Percentiles rank a stretch among this genome's conserved stretches.
phyloP scores from a whole-genome alignment of 1,140 invertebrate genomes.

The Drosophila biarmipes region DNA sequence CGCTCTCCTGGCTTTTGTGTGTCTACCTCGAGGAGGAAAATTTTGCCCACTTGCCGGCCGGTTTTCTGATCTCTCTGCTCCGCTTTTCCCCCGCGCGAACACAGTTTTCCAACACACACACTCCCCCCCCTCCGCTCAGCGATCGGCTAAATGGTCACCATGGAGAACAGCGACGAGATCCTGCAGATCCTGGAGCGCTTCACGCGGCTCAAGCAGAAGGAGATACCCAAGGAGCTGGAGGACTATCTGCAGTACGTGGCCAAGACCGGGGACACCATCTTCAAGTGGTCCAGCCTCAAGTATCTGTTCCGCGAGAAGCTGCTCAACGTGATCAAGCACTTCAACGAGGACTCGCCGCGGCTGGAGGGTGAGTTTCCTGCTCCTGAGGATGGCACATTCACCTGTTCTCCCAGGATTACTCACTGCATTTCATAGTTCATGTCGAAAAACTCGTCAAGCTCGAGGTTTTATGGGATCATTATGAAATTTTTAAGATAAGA shows the following conservation, averaged over 20 bases:
- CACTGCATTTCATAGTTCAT: too few relatives aligned
- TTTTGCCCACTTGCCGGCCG: conserved; percentile 48
- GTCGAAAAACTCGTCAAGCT: too few relatives aligned
- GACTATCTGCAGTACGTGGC: conserved; percentile 96
- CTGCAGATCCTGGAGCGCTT: conserved; percentile 93
- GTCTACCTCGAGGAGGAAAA: conserved; percentile 60
- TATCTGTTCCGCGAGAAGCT: conserved; percentile 94
- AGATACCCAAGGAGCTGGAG: conserved; percentile 95
- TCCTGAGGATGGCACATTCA: too few relatives aligned
- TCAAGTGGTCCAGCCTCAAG: conserved; percentile 95
- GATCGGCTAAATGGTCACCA: conserved; percentile 83
- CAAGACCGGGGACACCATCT: conserved; percentile 96
- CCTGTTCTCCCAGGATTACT: too few relatives aligned
- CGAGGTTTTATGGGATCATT: too few relatives aligned
- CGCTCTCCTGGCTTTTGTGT: conserved; percentile 52
- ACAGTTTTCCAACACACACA: conserved; percentile 6
- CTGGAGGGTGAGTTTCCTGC: conserved; percentile 85
- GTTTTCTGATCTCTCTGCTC: conserved; percentile 27
- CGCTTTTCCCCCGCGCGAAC: background rate
- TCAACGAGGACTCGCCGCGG: conserved; percentile 91
- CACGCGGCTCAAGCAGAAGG: conserved; percentile 90
- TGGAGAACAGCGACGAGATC: conserved; percentile 95
- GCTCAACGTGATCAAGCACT: conserved; percentile 93
- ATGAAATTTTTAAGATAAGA: too few relatives aligned
- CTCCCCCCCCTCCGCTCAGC: conserved; percentile 14